A percentile compares a stretch with the other conserved stretches of the same genome.
Conservation (phyloP, 2,888 invertebrate species). For the Polydrusus cervinus region DNA sequence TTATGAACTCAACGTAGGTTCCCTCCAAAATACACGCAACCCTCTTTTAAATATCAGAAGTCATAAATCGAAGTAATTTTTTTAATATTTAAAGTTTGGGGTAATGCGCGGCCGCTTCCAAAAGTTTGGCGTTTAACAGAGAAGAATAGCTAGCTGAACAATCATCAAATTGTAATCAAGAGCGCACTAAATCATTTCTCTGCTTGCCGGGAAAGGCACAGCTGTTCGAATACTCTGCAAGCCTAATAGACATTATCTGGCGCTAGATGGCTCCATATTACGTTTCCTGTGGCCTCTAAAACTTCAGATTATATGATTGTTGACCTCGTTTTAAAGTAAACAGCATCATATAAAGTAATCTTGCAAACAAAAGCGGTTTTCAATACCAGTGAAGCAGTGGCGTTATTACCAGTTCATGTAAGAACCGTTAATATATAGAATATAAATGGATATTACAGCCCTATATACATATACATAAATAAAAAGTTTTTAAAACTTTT, state of each 20-base stretch:
- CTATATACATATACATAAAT: no score
- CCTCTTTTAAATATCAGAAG: conserved; percentile 13
- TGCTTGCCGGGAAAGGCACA: conserved; percentile 47
- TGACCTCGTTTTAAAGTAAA: conserved; percentile 30
- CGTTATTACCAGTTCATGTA: no score
- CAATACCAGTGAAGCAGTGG: no score
- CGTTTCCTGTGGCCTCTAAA: conserved; percentile 37
- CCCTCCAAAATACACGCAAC: background rate
- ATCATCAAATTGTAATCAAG: conserved; percentile 72
- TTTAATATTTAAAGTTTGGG: conserved; percentile 55
- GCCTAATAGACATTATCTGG: conserved; percentile 54
- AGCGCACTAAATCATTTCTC: conserved; percentile 69
- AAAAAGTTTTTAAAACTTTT: no score
- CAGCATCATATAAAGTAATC: background rate
- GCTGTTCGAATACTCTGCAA: conserved; percentile 46
- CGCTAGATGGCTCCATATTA: conserved; percentile 56
- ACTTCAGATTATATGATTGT: conserved; percentile 35
- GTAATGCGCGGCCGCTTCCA: conserved; percentile 45
- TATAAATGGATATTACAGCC: no score
- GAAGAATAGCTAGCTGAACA: conserved; percentile 67
- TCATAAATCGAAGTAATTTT: conserved; percentile 55
- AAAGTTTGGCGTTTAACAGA: conserved; percentile 58
- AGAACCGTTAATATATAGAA: no score
- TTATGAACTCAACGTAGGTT: background rate
- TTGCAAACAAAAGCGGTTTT: background rate